Evolutionary conservation across 2,113 vertebrate genomes (phyloP), one percentile per base, ranked within the genome.

Genomic region (Rhinolophus ferrumequinum): DNA sequence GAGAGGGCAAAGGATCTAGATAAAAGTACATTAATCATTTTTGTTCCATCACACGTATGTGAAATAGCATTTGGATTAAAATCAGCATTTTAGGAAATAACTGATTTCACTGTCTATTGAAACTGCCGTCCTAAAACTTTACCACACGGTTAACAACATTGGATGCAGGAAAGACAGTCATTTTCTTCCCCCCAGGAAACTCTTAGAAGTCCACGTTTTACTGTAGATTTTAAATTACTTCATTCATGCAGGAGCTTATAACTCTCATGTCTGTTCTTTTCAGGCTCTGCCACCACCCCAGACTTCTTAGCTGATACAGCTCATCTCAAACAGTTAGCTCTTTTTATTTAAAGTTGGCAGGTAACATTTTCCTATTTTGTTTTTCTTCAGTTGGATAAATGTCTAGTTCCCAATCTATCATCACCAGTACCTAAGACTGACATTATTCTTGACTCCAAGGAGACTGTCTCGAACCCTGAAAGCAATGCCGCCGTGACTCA

Each of bases 351-450:
- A 89, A 83, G 52, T 50, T 88, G 83, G 72, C 67, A 90, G 60
- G 58, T 28, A 21, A 10, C 10, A 41, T 64, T 95, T 93, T 95
- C 77, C 81, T 79, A 16, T 38, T 92, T 69, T 69, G 28, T 83
- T 89, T 95, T 84, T 62, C 85, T 88, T 86, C 66, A 8, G 84
- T 96, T 91, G 77, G 69, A 81, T 76, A 91, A 62, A 93, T 90
- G 69, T 95, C 77, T 89, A 15, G 28, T 50, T 96, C 52, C 73
- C 35, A 82, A 2, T 86, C 62, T 81, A 60, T 88, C 76, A 81
- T 70, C 92, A 94, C 58, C 47, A 92, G 35, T 84, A 67, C 81
- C n/a, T 91, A 47, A 44, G 82, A 85, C 41, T 54, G 24, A 66
- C 28, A 33, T 54, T 58, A 26, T 38, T 80, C 76, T 79, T 83